Conservation (phyloP, 2,113 vertebrate genomes). For the Dipodomys ordii region DNA sequence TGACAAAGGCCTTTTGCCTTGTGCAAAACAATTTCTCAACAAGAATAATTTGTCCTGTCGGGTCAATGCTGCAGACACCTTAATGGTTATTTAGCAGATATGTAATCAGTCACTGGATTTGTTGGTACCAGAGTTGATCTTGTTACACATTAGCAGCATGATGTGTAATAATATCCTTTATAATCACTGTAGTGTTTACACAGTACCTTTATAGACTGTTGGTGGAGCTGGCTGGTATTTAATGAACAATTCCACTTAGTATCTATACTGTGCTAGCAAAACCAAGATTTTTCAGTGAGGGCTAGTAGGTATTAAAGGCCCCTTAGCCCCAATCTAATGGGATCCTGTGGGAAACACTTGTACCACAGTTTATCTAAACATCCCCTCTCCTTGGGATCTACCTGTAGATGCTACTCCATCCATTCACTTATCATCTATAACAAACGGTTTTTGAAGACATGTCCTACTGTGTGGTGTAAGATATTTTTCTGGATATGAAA, state of each 20-base stretch:
- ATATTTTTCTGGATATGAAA: not conserved
- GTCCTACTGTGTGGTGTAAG: not conserved
- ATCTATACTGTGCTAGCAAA: not conserved
- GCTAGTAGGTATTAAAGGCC: not conserved
- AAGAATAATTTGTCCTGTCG: not conserved
- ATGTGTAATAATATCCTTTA: slow-evolving; percentile 60
- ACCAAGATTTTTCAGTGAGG: not conserved
- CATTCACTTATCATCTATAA: not conserved
- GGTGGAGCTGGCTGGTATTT: not conserved
- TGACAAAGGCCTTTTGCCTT: not conserved
- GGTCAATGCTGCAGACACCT: not conserved
- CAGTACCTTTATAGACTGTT: not conserved
- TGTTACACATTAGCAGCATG: not conserved
- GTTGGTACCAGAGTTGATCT: slow-evolving; percentile 50
- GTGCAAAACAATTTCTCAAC: not conserved
- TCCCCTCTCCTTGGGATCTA: too few relatives aligned
- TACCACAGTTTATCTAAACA: not conserved
- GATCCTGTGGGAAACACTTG: not conserved
- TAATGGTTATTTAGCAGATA: not conserved
- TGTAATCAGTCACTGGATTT: slow-evolving; percentile 62
- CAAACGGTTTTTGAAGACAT: not conserved
- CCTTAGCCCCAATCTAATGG: not conserved
- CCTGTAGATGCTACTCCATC: not conserved
- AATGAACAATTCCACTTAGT: not conserved
- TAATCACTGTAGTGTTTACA: slow-evolving; percentile 77